Conservation (phyloP, 1,140 invertebrate genomes). For the Drosophila rufa region DNA sequence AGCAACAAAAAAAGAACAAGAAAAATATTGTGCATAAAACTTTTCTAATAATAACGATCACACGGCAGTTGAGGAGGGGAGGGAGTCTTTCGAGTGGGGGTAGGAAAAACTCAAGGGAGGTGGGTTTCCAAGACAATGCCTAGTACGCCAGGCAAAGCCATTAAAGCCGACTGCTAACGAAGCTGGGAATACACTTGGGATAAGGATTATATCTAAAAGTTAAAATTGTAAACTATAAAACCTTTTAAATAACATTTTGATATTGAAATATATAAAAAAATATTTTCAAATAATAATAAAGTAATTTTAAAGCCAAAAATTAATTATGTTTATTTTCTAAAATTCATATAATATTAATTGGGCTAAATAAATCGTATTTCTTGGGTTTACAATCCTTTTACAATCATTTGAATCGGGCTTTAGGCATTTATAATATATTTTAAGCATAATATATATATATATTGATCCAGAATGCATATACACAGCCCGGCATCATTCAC, state of each 20-base stretch:
- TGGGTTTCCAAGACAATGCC: conserved; percentile 46
- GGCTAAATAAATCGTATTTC: no score
- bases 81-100: not conserved
- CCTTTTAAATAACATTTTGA: no score
- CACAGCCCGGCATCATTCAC: not conserved
- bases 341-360: no score
- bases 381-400: no score
- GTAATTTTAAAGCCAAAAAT: no score
- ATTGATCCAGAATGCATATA: no score
- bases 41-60: conserved; percentile 60
- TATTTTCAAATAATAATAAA: not conserved
- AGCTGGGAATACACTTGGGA: not conserved
- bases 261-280: not conserved
- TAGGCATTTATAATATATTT: no score
- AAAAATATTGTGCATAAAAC: conserved; percentile 57
- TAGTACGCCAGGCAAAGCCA: conserved; percentile 5
- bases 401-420: no score
- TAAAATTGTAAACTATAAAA: not conserved
- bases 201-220: no score
- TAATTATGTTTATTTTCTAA: no score
- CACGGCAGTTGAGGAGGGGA: conserved; percentile 8
- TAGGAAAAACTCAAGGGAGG: not conserved
- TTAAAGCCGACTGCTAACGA: not conserved
- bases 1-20: conserved; percentile 43
- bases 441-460: no score